phyloP scores from a whole-genome alignment of 2,888 invertebrate genomes.

The Lithophane leautieri region DNA sequence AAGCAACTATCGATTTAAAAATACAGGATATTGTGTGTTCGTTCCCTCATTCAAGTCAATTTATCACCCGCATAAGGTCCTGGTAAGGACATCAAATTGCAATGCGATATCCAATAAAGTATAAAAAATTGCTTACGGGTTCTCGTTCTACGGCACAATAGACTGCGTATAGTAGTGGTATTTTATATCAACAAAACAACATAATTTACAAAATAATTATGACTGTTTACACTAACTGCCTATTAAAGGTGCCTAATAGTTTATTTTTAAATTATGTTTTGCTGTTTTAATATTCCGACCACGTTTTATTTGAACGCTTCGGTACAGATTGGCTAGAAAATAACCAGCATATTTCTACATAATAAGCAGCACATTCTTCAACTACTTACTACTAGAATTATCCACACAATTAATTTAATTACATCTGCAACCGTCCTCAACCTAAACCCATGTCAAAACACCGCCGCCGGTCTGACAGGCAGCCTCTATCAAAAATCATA shows the following conservation, averaged over 20 bases:
- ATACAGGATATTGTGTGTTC: constrained; percentile 14
- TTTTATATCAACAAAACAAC: too few species aligned
- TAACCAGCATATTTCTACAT: constrained; percentile 17
- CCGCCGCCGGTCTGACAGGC: constrained; percentile 47
- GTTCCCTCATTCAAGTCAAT: constrained; percentile 35
- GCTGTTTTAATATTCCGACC: neutral
- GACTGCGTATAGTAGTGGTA: constrained; percentile 1
- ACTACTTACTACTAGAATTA: constrained; percentile 32
- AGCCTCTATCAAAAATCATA: constrained; percentile 59
- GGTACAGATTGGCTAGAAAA: constrained; percentile 10
- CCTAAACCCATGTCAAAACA: constrained; percentile 57
- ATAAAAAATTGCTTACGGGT: constrained; percentile 41
- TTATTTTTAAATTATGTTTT: neutral
- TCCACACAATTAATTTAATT: constrained; percentile 60
- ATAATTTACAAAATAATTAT: neutral
- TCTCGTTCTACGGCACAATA: constrained; percentile 23
- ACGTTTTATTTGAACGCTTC: neutral
- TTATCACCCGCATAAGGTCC: constrained; percentile 44
- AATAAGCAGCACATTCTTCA: constrained; percentile 20
- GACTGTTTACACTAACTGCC: neutral
- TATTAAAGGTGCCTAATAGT: too few species aligned
- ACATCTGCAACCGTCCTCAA: constrained; percentile 61
- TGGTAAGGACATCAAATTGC: constrained; percentile 53
- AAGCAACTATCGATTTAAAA: constrained; percentile 13
- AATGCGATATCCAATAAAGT: constrained; percentile 57